These are phyloP conservation scores for Lethenteron camtschaticum DNA, from an alignment of 2,113 vertebrate species.

Conservation along the genomic window DNA sequence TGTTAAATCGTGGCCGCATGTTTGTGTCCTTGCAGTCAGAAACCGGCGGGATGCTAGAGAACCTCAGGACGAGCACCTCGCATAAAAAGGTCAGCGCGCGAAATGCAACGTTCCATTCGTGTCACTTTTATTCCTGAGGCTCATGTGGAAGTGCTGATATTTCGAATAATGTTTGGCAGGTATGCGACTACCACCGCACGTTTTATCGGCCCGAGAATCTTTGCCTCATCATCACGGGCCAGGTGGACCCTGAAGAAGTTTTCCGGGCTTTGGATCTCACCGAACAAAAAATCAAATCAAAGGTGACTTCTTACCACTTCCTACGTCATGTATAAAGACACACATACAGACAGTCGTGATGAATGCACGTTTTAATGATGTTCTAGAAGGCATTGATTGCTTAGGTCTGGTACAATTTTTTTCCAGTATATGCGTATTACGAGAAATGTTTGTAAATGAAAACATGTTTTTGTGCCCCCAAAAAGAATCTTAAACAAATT, in stretches of 20 bases:
- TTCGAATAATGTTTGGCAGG: not conserved
- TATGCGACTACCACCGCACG: slow-evolving; percentile 3
- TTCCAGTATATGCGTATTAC: too few relatives aligned
- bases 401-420: too few relatives aligned
- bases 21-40: not conserved
- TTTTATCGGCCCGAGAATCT: slow-evolving; percentile 5
- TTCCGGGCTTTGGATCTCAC: slow-evolving; percentile 1
- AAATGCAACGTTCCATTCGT: too few relatives aligned
- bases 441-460: too few relatives aligned
- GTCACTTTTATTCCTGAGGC: too few relatives aligned
- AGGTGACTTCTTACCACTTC: slow-evolving; percentile 1
- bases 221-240: slow-evolving; percentile 5
- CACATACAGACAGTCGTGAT: too few relatives aligned
- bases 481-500: too few relatives aligned
- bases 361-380: too few relatives aligned
- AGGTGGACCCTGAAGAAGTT: not conserved
- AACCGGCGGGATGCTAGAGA: slow-evolving; percentile 3
- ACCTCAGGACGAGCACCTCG: not conserved
- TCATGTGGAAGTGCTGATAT: too few relatives aligned
- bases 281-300: not conserved
- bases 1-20: not conserved
- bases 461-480: too few relatives aligned
- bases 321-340: not conserved
- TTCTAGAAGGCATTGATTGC: too few relatives aligned
- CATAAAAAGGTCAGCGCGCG: not conserved